phyloP scores from a whole-genome alignment of 2,888 invertebrate species.

The Hydrotaea diabolus region DNA sequence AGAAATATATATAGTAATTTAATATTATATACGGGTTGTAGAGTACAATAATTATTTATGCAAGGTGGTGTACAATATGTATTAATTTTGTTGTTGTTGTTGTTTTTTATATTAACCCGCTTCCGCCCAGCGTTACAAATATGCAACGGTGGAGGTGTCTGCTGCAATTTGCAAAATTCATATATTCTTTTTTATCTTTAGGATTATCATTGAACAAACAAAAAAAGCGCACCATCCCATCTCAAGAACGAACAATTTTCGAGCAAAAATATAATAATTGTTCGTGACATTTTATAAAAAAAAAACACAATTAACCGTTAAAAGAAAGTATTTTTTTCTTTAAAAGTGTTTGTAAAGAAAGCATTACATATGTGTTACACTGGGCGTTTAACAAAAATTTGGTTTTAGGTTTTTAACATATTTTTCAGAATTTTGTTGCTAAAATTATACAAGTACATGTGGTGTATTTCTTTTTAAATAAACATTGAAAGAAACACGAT shows the following conservation, averaged over 20 bases:
- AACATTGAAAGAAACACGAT: slow-evolving; percentile 41
- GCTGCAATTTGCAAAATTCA: background rate
- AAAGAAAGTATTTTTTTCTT: slow-evolving; percentile 13
- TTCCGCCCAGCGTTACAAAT: slow-evolving; percentile 79
- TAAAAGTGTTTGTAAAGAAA: slow-evolving; percentile 30
- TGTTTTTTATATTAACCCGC: slow-evolving; percentile 72
- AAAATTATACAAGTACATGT: slow-evolving; percentile 30
- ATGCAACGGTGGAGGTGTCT: slow-evolving; percentile 74
- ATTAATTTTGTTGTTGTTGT: slow-evolving; percentile 30
- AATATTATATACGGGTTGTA: slow-evolving; percentile 40
- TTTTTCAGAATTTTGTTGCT: slow-evolving; percentile 31
- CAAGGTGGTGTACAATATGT: background rate
- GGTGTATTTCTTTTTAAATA: background rate
- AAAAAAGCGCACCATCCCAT: slow-evolving; percentile 30
- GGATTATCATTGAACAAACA: background rate
- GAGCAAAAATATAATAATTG: slow-evolving; percentile 8
- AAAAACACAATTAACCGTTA: background rate
- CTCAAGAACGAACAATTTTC: background rate
- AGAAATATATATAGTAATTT: slow-evolving; percentile 16
- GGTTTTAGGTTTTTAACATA: slow-evolving; percentile 62
- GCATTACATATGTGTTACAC: slow-evolving; percentile 77
- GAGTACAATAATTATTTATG: too few relatives aligned
- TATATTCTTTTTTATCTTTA: slow-evolving; percentile 5
- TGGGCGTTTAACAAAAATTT: slow-evolving; percentile 74
- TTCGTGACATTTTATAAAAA: background rate